phyloP scores from a whole-genome alignment of 2,113 vertebrate genomes.

The Epinephelus lanceolatus region DNA sequence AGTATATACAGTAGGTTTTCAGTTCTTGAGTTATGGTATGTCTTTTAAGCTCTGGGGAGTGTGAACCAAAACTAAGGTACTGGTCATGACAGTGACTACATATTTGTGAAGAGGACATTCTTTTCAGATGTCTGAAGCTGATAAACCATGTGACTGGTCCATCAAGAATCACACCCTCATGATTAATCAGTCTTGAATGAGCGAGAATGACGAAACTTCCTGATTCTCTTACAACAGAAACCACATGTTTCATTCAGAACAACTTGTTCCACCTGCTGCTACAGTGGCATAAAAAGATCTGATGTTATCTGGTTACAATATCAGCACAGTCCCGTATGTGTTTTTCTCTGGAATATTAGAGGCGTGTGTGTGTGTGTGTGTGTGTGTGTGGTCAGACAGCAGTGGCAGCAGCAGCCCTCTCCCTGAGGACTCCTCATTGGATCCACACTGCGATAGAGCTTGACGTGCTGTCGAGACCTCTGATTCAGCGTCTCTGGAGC shows the following conservation, averaged over 20 bases:
- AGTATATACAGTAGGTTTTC: too few species aligned
- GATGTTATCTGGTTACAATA: neutral
- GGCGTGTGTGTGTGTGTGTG: constrained; percentile 1
- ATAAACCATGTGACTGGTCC: neutral
- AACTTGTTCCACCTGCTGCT: neutral
- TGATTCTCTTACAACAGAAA: neutral
- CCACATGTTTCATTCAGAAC: constrained; percentile 3
- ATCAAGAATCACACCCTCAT: neutral
- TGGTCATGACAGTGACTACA: neutral
- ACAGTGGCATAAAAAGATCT: neutral
- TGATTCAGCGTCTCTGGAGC: constrained; percentile 36
- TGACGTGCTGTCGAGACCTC: constrained; percentile 45
- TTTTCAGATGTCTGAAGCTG: neutral
- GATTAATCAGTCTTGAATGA: constrained; percentile 7
- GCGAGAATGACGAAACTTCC: constrained; percentile 13
- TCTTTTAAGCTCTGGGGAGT: neutral
- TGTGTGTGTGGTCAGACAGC: constrained; percentile 5
- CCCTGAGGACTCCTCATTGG: constrained; percentile 43
- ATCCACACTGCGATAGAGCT: constrained; percentile 14
- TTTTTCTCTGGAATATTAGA: neutral
- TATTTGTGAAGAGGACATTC: neutral
- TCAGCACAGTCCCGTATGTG: neutral
- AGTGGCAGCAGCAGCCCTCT: constrained; percentile 34
- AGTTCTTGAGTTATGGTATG: neutral
- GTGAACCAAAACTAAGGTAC: neutral